Evolutionary conservation across 2,113 vertebrate species (phyloP), one percentile per base, ranked within the genome.

Genomic region (Platanista minor): DNA sequence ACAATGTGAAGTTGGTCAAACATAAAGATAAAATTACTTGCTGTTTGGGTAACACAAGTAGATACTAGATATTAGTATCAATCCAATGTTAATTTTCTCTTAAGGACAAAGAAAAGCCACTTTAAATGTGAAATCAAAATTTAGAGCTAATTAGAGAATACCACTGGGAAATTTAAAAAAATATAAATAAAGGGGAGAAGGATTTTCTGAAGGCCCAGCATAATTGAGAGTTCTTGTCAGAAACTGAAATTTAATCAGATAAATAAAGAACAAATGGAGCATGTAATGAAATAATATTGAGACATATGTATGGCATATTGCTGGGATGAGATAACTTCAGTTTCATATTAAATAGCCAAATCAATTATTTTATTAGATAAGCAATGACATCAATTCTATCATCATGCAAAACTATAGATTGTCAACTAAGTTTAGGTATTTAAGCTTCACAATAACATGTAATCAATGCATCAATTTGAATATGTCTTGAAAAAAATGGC

Each of bases 11-110:
- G 64, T 97, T 97, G 96, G 91, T 95, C 95, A 97, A 97, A 96
- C 91, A 96, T 96, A 92, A 88, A 94, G 95, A 96, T 95, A 96
- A 97, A 97, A 95, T 94, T 97, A 96, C 94, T 95, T 97, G 72
- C 95, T 97, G 74, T 97, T 97, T 94, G 85, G 77, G 69, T 91
- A 94, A 94, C 91, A 87, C 89, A 96, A 97, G 97, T 96, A 96
- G 96, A 98, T 89, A 94, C 94, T 66, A 93, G 74, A n/a, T 91
- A 90, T 94, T 92, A 96, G 49, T 78, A 96, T 94, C 94, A 96
- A 89, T 66, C 86, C 46, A 93, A 74, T 87, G 72, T 90, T 97
- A 96, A 96, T 93, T 98, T 96, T 90, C 36, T 82, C 69, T 93
- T 94, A 87, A 86, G 67, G 72, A 95, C 39, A 84, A 86, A 82